Conservation (phyloP, 2,888 invertebrate genomes). For the Chloromyia formosa region DNA sequence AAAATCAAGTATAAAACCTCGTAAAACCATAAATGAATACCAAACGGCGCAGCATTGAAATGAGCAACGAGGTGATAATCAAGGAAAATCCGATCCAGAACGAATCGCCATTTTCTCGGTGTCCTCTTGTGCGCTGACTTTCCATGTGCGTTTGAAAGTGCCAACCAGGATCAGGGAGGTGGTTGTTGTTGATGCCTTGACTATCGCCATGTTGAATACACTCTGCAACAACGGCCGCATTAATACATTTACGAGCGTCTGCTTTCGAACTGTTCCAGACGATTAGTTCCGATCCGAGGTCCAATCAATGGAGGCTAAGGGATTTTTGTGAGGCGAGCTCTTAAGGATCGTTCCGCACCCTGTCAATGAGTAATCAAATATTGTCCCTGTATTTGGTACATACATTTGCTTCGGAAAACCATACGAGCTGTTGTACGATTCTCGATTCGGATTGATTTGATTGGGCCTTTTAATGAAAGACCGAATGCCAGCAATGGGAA, state of each 20-base stretch:
- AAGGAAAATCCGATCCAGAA: slow-evolving; percentile 50
- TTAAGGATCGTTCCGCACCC: slow-evolving; percentile 7
- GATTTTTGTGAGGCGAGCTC: neutral
- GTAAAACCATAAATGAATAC: slow-evolving; percentile 35
- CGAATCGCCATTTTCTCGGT: slow-evolving; percentile 55
- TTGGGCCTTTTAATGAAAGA: slow-evolving; percentile 7
- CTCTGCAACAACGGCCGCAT: slow-evolving; percentile 3
- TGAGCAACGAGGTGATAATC: slow-evolving; percentile 49
- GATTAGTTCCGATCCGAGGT: slow-evolving; percentile 48
- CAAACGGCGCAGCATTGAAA: slow-evolving; percentile 23
- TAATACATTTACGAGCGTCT: slow-evolving; percentile 5
- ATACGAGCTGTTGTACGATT: neutral
- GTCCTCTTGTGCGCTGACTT: slow-evolving; percentile 43
- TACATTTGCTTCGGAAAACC: too few species aligned
- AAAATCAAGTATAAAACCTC: neutral
- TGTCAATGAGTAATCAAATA: slow-evolving; percentile 21
- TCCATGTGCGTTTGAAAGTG: too few species aligned
- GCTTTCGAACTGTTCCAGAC: slow-evolving; percentile 18
- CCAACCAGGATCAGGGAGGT: slow-evolving; percentile 5
- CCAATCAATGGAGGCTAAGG: slow-evolving; percentile 45
- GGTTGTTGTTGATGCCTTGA: neutral
- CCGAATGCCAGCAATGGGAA: slow-evolving; percentile 4
- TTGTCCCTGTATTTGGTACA: neutral
- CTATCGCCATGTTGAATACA: slow-evolving; percentile 19
- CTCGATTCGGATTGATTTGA: slow-evolving; percentile 32